Conservation (phyloP, 2,113 vertebrate species). For the Myotis davidii region DNA sequence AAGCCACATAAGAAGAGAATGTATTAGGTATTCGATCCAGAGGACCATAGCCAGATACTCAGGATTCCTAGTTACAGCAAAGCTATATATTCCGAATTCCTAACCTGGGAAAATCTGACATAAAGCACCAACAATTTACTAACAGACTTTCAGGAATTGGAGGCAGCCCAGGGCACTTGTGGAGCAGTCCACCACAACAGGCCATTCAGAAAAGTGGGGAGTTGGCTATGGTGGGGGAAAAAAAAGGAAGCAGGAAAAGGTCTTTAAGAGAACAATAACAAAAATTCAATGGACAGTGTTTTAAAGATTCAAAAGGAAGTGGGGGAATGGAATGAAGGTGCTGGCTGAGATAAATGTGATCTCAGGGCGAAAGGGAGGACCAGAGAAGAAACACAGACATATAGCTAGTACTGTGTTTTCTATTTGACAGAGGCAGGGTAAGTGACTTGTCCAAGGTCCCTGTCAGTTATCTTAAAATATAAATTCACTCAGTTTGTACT, state of each 20-base stretch:
- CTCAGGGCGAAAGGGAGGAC: not conserved
- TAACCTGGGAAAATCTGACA: slow-evolving; percentile 15
- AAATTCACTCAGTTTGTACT: slow-evolving; percentile 45
- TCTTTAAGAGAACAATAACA: not conserved
- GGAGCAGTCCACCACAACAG: not conserved
- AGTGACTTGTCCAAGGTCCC: slow-evolving; percentile 7
- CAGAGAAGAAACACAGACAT: not conserved
- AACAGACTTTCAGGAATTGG: not conserved
- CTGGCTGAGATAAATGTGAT: not conserved
- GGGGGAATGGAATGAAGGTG: not conserved
- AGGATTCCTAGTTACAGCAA: not conserved
- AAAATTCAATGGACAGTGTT: slow-evolving; percentile 24
- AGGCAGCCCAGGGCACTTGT: not conserved
- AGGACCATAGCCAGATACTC: not conserved
- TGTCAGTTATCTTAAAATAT: not conserved
- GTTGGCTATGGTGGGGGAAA: not conserved
- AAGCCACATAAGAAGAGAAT: not conserved
- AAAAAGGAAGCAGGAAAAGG: not conserved
- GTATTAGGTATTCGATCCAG: not conserved
- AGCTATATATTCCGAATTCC: slow-evolving; percentile 3
- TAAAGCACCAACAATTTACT: not conserved
- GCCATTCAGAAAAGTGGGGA: not conserved
- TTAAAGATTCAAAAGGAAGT: not conserved
- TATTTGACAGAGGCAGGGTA: not conserved
- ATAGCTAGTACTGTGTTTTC: not conserved